These are phyloP conservation scores for Habroteleia sp. DNA, from an alignment of 2,888 invertebrate species.

Conservation along the genomic window DNA sequence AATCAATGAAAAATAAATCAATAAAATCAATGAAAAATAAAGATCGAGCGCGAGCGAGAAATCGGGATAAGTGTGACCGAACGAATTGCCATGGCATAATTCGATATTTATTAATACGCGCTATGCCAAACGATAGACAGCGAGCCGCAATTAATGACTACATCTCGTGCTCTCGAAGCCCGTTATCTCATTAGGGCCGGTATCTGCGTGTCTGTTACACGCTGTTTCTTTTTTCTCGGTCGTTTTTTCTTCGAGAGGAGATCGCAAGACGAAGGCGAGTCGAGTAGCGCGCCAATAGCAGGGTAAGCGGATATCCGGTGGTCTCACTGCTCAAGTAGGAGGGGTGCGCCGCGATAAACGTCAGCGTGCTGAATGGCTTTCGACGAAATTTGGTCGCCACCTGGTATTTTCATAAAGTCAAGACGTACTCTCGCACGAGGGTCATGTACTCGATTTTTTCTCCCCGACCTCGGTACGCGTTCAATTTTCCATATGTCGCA, in stretches of 20 bases:
- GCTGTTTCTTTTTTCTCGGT: conserved; percentile 35
- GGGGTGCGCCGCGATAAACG: conserved; percentile 64
- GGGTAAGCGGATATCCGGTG: conserved; percentile 79
- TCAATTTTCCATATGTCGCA: conserved; percentile 31
- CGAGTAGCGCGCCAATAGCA: conserved; percentile 60
- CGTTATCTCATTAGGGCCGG: conserved; percentile 60
- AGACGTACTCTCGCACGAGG: conserved; percentile 51
- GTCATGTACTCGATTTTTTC: conserved; percentile 31
- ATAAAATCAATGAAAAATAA: too few relatives aligned
- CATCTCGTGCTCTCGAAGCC: conserved; percentile 53
- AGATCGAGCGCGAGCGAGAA: not conserved
- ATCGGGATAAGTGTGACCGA: not conserved
- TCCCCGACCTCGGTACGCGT: conserved; percentile 3
- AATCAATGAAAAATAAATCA: too few relatives aligned
- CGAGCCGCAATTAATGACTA: conserved; percentile 44
- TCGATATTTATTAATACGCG: conserved; percentile 35
- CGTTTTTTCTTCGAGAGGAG: conserved; percentile 26
- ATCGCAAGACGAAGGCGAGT: conserved; percentile 55
- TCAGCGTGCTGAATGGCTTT: conserved; percentile 51
- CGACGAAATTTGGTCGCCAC: conserved; percentile 69
- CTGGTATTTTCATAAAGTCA: conserved; percentile 68
- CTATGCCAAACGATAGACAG: conserved; percentile 9
- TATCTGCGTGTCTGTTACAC: conserved; percentile 61
- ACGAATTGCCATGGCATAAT: conserved; percentile 9
- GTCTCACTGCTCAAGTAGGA: conserved; percentile 55